Evolutionary conservation across 2,888 invertebrate genomes (phyloP), one percentile per base, ranked within the genome.

Genomic region (Synanthedon tipuliformis): DNA sequence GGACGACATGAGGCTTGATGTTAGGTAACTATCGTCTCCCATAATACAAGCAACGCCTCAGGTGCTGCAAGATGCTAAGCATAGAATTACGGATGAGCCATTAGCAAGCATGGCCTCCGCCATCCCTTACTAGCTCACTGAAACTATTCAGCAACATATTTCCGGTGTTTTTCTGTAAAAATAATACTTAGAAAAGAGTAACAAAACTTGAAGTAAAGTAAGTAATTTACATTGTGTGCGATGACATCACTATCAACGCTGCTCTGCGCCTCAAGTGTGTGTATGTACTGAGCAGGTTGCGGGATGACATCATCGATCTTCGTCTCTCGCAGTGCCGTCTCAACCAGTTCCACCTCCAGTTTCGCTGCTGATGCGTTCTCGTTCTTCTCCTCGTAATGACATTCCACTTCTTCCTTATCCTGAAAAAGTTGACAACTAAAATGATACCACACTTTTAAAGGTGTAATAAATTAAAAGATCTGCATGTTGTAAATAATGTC

Each of bases 191-290:
- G 10, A 34, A 34, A 34, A 10, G 8, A 34, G 34, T 8, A 10
- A 34, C 34, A 34, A 34, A 23, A 34, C 3, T 34, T 34, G 2
- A 34, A 34, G 10, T 34, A 34, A 8, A 34, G 0, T 34, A 45
- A 12, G 49, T 16, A 7, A 34, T 89, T 90, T 83, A 93, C 93
- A 81, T 93, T 93, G 84, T 92, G 90, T 61, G 91, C 92, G 68
- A 89, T 89, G 66, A 89, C 90, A 70, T 89, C 89, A 61, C 90
- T 89, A 61, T 92, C 91, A 41, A 87, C 75, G 62, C 88, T 88
- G 69, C 88, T 88, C 70, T 88, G 88, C 41, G 85, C 83, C 61
- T 89, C 88, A 53, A 89, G 66, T 1, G 82, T 81, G 66, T 81
- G 86, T 10, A 83, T 80, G 62, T 82, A 87, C 54, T 81, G 80